Evolutionary conservation across 2,797 vertebrate genomes (phyloP), one percentile per base, ranked within the genome.

Genomic region (Limosa lapponica): DNA sequence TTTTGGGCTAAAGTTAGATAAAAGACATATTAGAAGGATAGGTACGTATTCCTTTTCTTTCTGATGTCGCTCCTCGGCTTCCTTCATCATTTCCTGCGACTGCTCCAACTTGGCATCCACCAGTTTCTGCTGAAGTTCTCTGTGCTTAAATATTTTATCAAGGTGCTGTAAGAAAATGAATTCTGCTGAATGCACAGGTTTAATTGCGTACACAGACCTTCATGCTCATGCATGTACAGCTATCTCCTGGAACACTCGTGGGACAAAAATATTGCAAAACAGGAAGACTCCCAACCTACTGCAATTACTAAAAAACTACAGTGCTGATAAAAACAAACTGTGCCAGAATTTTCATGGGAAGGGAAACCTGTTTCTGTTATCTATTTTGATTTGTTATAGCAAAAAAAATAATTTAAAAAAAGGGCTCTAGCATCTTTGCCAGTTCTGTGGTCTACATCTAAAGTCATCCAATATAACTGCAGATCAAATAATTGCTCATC

Each of bases 11-110:
- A 73, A 43, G 67, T 72, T 81, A 93, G 65, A 30, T 24, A 78
- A 92, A 88, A 72, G n/a, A 23, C 6, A 43, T 39, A 93, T 80
- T 65, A 74, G 81, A 89, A 36, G 3, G 88, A 91, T 96, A 98
- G 97, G 98, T 98, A 99, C 99, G 19, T 99, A 99, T 98, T 99
- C 99, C 90, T 99, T 99, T 97, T 99, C 99, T 37, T 98, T 97
- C 69, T 97, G 98, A 97, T 99, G 99, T 69, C 98, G 98, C 55
- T 99, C 99, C 93, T 99, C 98, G 0, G 99, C 98, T 72, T 99
- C 99, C 52, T 98, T 97, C 97, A 99, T 98, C 97, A 98, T 97
- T 82, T 99, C 98, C 88, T 99, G 98, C 11, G 99, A 98, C 96
- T 99, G 98, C 93, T 99, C 98, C 71, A 99, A 97, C 66, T 99